These are phyloP conservation scores for Drosophila melanogaster DNA, from an alignment of 1,140 invertebrate species.

Conservation along the genomic window DNA sequence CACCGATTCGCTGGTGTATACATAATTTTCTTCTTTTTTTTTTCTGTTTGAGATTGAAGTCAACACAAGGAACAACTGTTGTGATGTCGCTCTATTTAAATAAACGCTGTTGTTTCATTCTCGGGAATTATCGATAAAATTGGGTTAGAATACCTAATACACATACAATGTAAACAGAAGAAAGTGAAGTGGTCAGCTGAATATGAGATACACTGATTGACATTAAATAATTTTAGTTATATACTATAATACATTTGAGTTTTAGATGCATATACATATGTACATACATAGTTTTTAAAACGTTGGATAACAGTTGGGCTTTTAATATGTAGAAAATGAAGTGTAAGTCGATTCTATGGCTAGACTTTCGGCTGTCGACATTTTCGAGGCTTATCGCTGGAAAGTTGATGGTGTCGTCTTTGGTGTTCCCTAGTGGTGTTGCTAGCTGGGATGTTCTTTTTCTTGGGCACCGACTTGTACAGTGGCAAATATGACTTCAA, in stretches of 20 bases:
- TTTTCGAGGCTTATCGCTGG: constrained; percentile 35
- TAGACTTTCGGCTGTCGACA: constrained; percentile 36
- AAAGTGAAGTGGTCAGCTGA: too few relatives aligned
- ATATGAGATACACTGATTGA: too few relatives aligned
- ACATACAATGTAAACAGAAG: too few relatives aligned
- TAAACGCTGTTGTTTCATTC: constrained; percentile 12
- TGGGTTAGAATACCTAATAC: too few relatives aligned
- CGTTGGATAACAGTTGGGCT: neutral
- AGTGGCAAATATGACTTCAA: constrained; percentile 73
- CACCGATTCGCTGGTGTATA: constrained; percentile 38
- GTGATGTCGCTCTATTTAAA: constrained; percentile 22
- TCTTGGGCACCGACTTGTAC: constrained; percentile 35
- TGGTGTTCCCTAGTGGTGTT: constrained; percentile 25
- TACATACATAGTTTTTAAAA: too few relatives aligned
- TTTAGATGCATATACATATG: too few relatives aligned
- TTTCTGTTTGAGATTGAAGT: constrained; percentile 33
- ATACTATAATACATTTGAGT: neutral
- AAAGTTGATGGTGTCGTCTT: constrained; percentile 25
- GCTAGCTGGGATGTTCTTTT: constrained; percentile 29
- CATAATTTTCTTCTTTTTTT: constrained; percentile 40
- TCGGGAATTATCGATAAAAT: too few relatives aligned
- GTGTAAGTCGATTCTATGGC: neutral
- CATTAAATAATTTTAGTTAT: too few relatives aligned
- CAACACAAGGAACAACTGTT: constrained; percentile 24
- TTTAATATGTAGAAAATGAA: constrained; percentile 4